Evolutionary conservation across 2,888 invertebrate species (phyloP).

Genomic region (Sminthurinus aureus): DNA sequence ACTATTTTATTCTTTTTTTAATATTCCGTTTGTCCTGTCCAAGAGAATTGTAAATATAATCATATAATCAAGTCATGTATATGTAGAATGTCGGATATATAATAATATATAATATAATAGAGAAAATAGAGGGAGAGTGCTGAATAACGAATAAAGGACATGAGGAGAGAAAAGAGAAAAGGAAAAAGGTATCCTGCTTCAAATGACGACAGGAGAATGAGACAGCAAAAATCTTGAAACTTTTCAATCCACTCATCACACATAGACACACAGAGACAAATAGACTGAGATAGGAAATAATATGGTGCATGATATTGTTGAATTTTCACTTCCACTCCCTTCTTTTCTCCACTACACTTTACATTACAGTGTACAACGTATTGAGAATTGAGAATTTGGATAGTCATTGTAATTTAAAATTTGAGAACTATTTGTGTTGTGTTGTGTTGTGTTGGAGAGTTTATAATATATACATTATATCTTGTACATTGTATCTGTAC

Average conservation of each 20-base stretch:
- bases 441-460: too few relatives aligned
- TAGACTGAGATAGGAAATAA: too few relatives aligned
- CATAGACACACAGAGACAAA: too few relatives aligned
- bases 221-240: slow-evolving; percentile 20
- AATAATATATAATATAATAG: background rate
- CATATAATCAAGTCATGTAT: slow-evolving; percentile 31
- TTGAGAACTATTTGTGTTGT: too few relatives aligned
- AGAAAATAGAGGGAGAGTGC: background rate
- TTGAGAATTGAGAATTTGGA: too few relatives aligned
- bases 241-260: background rate
- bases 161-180: slow-evolving; percentile 9
- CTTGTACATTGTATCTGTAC: too few relatives aligned
- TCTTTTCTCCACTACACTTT: background rate
- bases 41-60: too few relatives aligned
- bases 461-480: too few relatives aligned
- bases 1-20: too few relatives aligned
- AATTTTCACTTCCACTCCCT: slow-evolving; percentile 3
- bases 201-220: slow-evolving; percentile 35
- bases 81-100: background rate
- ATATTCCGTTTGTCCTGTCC: background rate
- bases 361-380: background rate
- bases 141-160: background rate
- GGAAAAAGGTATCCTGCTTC: slow-evolving; percentile 13
- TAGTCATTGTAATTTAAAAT: too few relatives aligned
- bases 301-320: background rate